Base-by-base conservation (phyloP, 53 echinoderm and acorn worm species). In the Echinometra lucunter region DNA sequence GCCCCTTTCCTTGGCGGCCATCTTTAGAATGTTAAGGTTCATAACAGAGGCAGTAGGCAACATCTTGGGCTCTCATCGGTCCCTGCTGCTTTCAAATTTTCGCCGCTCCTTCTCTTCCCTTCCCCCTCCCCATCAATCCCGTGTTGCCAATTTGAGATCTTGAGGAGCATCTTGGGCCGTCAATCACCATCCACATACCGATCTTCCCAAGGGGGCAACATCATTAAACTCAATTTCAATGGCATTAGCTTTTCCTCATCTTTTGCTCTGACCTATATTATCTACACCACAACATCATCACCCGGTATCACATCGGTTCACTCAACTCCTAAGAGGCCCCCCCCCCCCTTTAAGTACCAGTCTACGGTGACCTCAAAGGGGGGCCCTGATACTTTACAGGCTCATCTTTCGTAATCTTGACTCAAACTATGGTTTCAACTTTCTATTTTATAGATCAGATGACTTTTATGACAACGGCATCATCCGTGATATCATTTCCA, bases 101-200 rank as follows among this genome's bases (percentile, higher is more conserved):
- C 69, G 72, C 91, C 38, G 72, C 91, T 91, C 67, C 66, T n/a
- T 91, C 69, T n/a, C 44, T 44, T 47, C 37, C 70, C 15, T 30
- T 53, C 66, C 38, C 23, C 45, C 63, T 66, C 57, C 58, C 60
- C 15, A 60, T 66, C 90, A 60, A 90, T 27, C 58, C 38, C 21
- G 38, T 32, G 23, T 90, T 37, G 63, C 90, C 37, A 66, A 90
- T 58, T 56, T 63, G 38, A 66, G 58, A 25, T 60, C 58, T 37
- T 4, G 1, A 28, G 72, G 28, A 91, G 91, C 91, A 91, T 91
- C 91, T 66, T 66, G 17, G 8, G 45, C 45, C 30, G 91, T 91
- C 91, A 91, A 91, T 91, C 91, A 91, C 19, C 91, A 67, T 66
- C 28, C 91, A 27, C 91, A 91, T 91, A 67, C 91, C 91, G 21